Evolutionary conservation across 2,797 vertebrate genomes (phyloP).

Genomic region (Pachyuromys duprasi): DNA sequence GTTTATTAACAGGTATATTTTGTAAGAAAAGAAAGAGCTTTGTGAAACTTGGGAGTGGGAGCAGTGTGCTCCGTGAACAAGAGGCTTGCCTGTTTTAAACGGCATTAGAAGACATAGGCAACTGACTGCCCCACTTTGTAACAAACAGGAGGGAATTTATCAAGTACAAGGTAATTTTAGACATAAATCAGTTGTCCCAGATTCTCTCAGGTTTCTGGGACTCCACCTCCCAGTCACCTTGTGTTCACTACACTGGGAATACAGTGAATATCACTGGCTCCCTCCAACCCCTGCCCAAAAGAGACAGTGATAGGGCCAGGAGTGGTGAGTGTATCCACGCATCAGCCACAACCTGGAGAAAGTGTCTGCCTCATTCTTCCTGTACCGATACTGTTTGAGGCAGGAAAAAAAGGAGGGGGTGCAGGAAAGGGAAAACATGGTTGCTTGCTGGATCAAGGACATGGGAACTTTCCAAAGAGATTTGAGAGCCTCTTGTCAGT

Average conservation of each 20-base stretch:
- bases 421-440: neutral
- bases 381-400: neutral
- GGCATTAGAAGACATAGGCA: neutral
- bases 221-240: constrained; percentile 43
- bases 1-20: neutral
- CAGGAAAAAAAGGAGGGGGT: neutral
- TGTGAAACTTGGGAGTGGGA: neutral
- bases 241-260: neutral
- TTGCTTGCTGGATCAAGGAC: neutral
- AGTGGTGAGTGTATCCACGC: neutral
- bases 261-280: neutral
- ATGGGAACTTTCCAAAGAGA: neutral
- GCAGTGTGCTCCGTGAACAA: neutral
- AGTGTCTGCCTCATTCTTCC: neutral
- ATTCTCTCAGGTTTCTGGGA: constrained; percentile 69
- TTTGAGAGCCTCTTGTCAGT: neutral
- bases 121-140: neutral
- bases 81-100: neutral
- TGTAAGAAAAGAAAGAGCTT: neutral
- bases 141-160: neutral
- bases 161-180: constrained; percentile 69
- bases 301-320: neutral
- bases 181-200: constrained; percentile 63
- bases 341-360: neutral
- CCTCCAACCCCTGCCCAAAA: neutral